phyloP scores from a whole-genome alignment of 2,113 vertebrate genomes.

The Phasianus colchicus region DNA sequence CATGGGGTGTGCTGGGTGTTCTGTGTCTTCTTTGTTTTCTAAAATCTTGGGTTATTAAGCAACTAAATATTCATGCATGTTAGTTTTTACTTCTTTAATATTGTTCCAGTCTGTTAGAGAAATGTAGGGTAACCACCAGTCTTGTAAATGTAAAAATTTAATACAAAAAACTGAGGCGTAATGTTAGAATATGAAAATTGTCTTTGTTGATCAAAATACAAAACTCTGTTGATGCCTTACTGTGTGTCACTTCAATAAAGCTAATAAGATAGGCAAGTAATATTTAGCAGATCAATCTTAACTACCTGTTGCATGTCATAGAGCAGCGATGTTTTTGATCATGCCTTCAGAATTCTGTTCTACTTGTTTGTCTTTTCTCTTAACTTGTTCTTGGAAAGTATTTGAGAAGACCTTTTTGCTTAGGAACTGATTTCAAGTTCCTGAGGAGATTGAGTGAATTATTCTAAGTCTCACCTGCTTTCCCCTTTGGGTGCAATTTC shows the following conservation, averaged over 20 bases:
- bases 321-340: neutral
- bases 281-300: neutral
- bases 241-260: neutral
- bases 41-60: neutral
- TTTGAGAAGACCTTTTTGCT: neutral
- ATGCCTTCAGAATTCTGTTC: neutral
- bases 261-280: neutral
- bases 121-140: neutral
- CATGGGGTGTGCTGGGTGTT: neutral
- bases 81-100: neutral
- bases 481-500: neutral
- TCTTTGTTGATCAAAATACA: neutral
- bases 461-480: neutral
- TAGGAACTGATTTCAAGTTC: neutral
- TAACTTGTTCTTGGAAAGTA: neutral
- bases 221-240: neutral
- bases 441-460: neutral
- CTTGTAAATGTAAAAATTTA: neutral
- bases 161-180: neutral
- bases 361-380: neutral
- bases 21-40: neutral
- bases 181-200: neutral
- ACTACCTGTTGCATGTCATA: neutral
- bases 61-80: neutral
- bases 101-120: neutral